Percentiles rank a stretch among this genome's conserved stretches.
Conservation (phyloP, 2,888 invertebrate species). For the Bedellia somnulentella region DNA sequence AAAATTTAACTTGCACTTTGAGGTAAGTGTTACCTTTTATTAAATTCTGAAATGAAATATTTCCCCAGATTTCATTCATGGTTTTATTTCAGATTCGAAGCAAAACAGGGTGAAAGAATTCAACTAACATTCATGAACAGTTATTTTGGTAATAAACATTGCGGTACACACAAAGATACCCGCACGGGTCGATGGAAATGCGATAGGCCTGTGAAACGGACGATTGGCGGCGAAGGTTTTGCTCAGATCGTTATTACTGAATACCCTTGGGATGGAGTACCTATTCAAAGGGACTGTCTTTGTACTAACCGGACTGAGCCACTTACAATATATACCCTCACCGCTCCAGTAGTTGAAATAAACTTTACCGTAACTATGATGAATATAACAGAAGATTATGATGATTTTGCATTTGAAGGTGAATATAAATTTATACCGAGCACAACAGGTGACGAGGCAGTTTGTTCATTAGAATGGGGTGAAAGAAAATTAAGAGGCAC, state of each 20-base stretch:
- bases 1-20: slow-evolving; percentile 73
- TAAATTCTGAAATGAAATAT: background rate
- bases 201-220: slow-evolving; percentile 51
- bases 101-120: slow-evolving; percentile 68
- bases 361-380: slow-evolving; percentile 75
- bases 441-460: slow-evolving; percentile 56
- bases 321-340: slow-evolving; percentile 66
- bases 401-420: slow-evolving; percentile 77
- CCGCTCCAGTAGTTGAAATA: slow-evolving; percentile 70
- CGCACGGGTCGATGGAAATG: slow-evolving; percentile 71
- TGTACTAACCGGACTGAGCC: slow-evolving; percentile 71
- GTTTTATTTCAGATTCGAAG: slow-evolving; percentile 60
- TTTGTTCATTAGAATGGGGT: slow-evolving; percentile 68
- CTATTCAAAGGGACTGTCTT: slow-evolving; percentile 71
- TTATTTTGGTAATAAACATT: slow-evolving; percentile 69
- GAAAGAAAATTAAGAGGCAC: slow-evolving; percentile 68
- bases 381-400: slow-evolving; percentile 80
- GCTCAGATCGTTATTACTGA: slow-evolving; percentile 67
- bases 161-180: slow-evolving; percentile 67
- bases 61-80: background rate
- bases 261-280: slow-evolving; percentile 70
- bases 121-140: slow-evolving; percentile 71
- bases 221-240: slow-evolving; percentile 52
- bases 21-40: slow-evolving; percentile 28
- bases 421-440: slow-evolving; percentile 68